These are phyloP conservation scores for Protaetia brevitarsis DNA, from an alignment of 1,140 invertebrate species.

Conservation along the genomic window DNA sequence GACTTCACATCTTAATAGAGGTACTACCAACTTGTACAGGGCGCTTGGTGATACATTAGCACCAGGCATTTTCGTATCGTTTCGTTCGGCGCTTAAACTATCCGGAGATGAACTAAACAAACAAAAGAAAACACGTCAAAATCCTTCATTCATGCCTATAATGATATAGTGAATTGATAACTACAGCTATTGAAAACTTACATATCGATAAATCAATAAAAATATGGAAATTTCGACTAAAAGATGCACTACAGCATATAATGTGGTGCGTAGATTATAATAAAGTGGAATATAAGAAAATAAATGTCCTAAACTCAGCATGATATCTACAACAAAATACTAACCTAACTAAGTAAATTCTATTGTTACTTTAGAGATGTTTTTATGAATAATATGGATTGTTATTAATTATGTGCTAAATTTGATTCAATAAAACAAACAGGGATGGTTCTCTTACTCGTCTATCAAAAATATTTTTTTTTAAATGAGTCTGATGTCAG, in stretches of 20 bases:
- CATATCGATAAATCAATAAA: background rate
- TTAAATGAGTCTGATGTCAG: background rate
- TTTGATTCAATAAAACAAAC: too few species aligned
- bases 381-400: too few species aligned
- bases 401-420: too few species aligned
- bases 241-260: too few species aligned
- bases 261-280: too few species aligned
- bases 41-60: constrained; percentile 70
- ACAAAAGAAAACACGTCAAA: background rate
- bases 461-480: background rate
- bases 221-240: too few species aligned
- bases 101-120: constrained; percentile 75
- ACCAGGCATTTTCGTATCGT: constrained; percentile 57
- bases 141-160: background rate
- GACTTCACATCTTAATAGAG: constrained; percentile 85
- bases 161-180: background rate
- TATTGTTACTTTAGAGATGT: too few species aligned
- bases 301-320: too few species aligned
- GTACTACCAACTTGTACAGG: constrained; percentile 88
- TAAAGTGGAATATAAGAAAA: too few species aligned
- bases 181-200: background rate
- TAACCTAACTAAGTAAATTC: too few species aligned
- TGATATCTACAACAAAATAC: too few species aligned
- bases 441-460: too few species aligned
- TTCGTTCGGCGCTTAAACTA: constrained; percentile 75